These are phyloP conservation scores for Acrossocheilus fasciatus DNA, from an alignment of 2,797 vertebrate species.

Conservation along the genomic window DNA sequence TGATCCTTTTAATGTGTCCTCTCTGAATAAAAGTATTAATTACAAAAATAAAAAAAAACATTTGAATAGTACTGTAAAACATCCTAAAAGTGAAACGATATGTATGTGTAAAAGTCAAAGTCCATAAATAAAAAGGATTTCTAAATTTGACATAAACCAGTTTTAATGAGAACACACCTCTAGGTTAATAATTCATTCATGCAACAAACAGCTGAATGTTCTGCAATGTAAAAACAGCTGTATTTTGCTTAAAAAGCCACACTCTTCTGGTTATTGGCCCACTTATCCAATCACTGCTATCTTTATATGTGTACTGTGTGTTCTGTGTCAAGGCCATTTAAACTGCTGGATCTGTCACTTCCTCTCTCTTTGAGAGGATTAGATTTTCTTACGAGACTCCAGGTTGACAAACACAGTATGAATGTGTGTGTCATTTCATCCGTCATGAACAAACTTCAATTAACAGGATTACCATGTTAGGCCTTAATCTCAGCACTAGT, in stretches of 20 bases:
- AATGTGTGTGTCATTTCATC: constrained; percentile 18
- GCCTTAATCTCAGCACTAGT: constrained; percentile 48
- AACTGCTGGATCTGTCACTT: constrained; percentile 5
- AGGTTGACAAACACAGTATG: constrained; percentile 23
- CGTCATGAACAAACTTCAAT: constrained; percentile 29
- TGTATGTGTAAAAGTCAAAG: not conserved
- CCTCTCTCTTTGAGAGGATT: constrained; percentile 45
- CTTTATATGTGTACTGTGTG: not conserved
- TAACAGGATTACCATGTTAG: constrained; percentile 56
- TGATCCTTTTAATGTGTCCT: not conserved
- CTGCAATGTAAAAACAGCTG: not conserved
- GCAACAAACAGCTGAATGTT: not conserved
- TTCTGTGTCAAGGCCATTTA: not conserved
- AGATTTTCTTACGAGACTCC: constrained; percentile 30
- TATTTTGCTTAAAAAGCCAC: not conserved
- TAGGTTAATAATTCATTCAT: not conserved
- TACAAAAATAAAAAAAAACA: not conserved
- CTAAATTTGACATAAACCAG: not conserved
- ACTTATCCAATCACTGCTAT: not conserved
- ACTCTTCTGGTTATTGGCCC: not conserved
- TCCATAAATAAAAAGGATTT: not conserved
- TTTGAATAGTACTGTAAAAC: not conserved
- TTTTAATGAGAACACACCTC: not conserved
- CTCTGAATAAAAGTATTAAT: not conserved
- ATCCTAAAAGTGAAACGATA: not conserved